Evolutionary conservation across 2,113 vertebrate species (phyloP).

Genomic region (Blennius ocellaris): DNA sequence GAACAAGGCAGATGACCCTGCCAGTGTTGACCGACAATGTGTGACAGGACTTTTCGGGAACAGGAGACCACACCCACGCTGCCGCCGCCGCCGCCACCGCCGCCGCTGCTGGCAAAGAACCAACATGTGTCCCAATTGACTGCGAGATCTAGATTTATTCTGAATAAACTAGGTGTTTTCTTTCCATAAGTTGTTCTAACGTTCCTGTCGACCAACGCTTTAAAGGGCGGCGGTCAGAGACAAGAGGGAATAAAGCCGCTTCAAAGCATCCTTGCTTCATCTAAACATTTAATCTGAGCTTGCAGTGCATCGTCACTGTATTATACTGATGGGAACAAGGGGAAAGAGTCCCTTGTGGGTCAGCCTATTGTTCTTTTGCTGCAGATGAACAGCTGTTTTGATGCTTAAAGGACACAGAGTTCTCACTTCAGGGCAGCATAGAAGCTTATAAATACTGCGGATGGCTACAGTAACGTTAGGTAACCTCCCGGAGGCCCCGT

Average conservation of each 20-base stretch:
- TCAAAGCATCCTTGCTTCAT: slow-evolving; percentile 10
- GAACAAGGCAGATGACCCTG: slow-evolving; percentile 58
- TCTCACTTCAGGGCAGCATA: slow-evolving; percentile 31
- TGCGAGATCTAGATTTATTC: slow-evolving; percentile 4
- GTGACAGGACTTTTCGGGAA: slow-evolving; percentile 64
- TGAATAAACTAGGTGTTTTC: slow-evolving; percentile 46
- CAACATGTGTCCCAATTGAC: slow-evolving; percentile 42
- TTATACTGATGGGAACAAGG: slow-evolving; percentile 33
- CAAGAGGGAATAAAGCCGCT: slow-evolving; percentile 25
- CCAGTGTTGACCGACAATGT: slow-evolving; percentile 31
- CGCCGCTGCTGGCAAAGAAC: slow-evolving; percentile 40
- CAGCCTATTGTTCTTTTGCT: slow-evolving; percentile 37
- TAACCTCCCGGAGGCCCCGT: slow-evolving; percentile 56
- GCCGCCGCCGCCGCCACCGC: too few species aligned
- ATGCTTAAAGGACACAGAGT: slow-evolving; percentile 48
- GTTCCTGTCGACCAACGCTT: slow-evolving; percentile 26
- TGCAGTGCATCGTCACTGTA: slow-evolving; percentile 22
- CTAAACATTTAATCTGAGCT: slow-evolving; percentile 41
- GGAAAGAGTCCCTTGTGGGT: slow-evolving; percentile 47
- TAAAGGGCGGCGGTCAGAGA: slow-evolving; percentile 26
- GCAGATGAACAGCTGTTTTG: slow-evolving; percentile 61
- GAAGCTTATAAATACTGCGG: slow-evolving; percentile 67
- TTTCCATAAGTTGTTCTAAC: slow-evolving; percentile 41
- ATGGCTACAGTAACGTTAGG: slow-evolving; percentile 67
- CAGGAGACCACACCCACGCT: slow-evolving; percentile 67